Percentiles rank a stretch among this genome's conserved stretches.
Evolutionary conservation across 1,140 invertebrate species (phyloP).

Genomic region (Drosophila gunungcola): DNA sequence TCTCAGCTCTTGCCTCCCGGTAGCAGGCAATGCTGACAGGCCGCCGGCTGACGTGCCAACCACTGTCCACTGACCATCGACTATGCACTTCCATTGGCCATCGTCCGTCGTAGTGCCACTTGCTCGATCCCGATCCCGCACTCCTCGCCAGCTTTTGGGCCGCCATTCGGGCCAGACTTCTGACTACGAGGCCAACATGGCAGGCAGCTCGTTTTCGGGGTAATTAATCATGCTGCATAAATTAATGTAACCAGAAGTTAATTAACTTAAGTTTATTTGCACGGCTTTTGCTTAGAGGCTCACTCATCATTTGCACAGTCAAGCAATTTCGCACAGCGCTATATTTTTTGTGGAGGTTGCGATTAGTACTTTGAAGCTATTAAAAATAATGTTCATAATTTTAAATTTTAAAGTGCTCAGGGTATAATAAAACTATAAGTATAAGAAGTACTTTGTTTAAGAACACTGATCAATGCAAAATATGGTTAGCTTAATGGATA

Average conservation of each 20-base stretch:
- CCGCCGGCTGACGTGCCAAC: conserved; percentile 55
- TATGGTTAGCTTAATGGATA: too few species aligned
- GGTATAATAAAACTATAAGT: neutral
- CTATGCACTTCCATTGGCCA: conserved; percentile 19
- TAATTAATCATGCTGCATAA: conserved; percentile 79
- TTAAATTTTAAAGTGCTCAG: neutral
- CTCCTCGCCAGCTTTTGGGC: conserved; percentile 12
- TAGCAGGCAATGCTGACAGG: conserved; percentile 69
- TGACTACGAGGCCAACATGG: conserved; percentile 42
- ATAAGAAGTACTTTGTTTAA: neutral
- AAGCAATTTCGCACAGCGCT: conserved; percentile 12
- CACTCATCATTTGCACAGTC: conserved; percentile 36
- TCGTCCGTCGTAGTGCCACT: conserved; percentile 13
- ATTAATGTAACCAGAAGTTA: conserved; percentile 79
- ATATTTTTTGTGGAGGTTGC: neutral
- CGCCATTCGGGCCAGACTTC: conserved; percentile 8
- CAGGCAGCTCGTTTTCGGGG: conserved; percentile 55
- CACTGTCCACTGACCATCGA: conserved; percentile 47
- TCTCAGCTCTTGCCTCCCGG: conserved; percentile 68
- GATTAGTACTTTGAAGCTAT: neutral
- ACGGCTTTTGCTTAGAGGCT: conserved; percentile 49
- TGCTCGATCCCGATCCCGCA: conserved; percentile 22
- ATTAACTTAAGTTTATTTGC: conserved; percentile 82
- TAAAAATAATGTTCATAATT: neutral
- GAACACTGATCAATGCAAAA: neutral